phyloP scores from a whole-genome alignment of 2,797 vertebrate species.

The Myotis myotis region DNA sequence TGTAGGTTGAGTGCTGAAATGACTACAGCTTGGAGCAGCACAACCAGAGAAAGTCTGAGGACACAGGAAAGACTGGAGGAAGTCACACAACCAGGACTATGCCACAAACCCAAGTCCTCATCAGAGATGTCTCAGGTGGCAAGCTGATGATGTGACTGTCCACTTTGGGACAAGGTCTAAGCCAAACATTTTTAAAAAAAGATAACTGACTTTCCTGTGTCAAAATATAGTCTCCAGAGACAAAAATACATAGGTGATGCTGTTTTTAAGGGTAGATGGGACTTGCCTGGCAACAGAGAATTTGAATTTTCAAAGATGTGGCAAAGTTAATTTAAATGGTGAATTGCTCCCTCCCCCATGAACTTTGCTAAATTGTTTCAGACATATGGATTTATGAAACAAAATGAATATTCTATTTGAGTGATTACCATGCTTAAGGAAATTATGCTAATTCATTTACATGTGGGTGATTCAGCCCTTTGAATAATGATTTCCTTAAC shows the following conservation, averaged over 20 bases:
- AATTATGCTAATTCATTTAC: constrained; percentile 70
- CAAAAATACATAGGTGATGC: not conserved
- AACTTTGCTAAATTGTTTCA: constrained; percentile 29
- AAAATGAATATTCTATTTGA: constrained; percentile 66
- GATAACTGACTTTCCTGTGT: not conserved
- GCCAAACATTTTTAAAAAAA: not conserved
- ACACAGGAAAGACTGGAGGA: not conserved
- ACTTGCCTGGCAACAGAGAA: not conserved
- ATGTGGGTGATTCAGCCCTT: constrained; percentile 68
- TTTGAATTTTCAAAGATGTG: not conserved
- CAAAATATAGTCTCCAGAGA: not conserved
- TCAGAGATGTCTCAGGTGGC: not conserved
- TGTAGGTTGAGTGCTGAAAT: not conserved
- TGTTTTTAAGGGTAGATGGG: not conserved
- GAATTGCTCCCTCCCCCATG: not conserved
- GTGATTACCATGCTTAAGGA: constrained; percentile 58
- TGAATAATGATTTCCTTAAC: constrained; percentile 69
- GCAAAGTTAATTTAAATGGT: not conserved
- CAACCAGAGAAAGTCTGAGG: not conserved
- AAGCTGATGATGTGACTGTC: not conserved
- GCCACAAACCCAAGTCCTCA: not conserved
- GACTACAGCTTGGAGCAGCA: not conserved
- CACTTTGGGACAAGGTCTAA: not conserved
- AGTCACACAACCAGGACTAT: not conserved
- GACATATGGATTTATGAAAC: not conserved